A percentile compares a stretch with the other conserved stretches of the same genome.
Conservation (phyloP, 2,797 vertebrate genomes). For the Anabas testudineus region DNA sequence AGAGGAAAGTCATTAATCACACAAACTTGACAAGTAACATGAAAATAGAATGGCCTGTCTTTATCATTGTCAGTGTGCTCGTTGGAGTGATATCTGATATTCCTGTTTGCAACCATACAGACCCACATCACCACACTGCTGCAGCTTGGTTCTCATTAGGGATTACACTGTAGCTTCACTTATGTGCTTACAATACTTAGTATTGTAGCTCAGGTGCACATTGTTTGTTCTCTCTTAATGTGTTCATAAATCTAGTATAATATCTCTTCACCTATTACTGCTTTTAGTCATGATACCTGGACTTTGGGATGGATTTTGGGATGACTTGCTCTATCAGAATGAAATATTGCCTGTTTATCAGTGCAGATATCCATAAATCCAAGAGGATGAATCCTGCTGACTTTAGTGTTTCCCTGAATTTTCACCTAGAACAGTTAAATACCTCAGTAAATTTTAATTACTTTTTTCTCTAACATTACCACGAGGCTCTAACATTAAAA, state of each 20-base stretch:
- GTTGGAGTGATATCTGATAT: constrained; percentile 15
- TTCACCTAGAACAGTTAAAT: no score
- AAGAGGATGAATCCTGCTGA: no score
- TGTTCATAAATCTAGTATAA: background rate
- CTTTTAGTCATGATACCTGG: no score
- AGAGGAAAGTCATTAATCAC: constrained; percentile 66
- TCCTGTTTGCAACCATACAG: background rate
- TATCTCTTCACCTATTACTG: background rate
- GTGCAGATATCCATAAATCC: no score
- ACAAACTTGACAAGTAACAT: constrained; percentile 51
- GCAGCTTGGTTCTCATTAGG: background rate
- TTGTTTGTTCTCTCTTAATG: background rate
- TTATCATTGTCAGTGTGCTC: constrained; percentile 29
- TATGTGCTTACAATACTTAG: background rate
- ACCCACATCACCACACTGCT: background rate
- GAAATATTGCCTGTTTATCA: no score
- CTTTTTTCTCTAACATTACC: no score
- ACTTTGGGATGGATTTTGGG: no score
- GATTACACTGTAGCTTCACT: background rate
- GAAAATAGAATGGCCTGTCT: constrained; percentile 46
- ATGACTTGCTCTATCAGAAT: no score
- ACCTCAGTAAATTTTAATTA: no score
- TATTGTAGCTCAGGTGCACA: background rate
- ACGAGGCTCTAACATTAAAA: no score
- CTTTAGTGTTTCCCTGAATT: no score